Conservation (phyloP, 1,140 invertebrate species). For the Heliothis virescens region DNA sequence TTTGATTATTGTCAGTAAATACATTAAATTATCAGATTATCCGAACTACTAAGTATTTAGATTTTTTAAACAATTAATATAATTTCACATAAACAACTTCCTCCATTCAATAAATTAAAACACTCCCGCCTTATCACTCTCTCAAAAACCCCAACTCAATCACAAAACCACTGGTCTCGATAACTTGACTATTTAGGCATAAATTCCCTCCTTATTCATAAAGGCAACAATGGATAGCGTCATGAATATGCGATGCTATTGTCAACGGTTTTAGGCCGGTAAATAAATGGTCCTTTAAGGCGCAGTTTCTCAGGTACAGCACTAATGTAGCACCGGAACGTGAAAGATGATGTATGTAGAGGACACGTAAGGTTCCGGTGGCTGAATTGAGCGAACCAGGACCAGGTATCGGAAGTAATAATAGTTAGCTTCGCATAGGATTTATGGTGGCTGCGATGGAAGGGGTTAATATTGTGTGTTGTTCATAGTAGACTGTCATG, state of each 20-base stretch:
- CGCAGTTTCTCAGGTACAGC: constrained; percentile 2
- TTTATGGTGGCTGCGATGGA: neutral
- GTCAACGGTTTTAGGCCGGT: constrained; percentile 61
- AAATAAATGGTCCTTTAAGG: constrained; percentile 61
- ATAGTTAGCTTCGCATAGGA: constrained; percentile 4
- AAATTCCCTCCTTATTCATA: constrained; percentile 50
- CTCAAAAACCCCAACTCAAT: neutral
- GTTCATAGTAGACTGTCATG: too few relatives aligned
- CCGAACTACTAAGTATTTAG: too few relatives aligned
- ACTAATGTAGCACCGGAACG: constrained; percentile 6
- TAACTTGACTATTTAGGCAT: constrained; percentile 42
- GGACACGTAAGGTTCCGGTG: constrained; percentile 6
- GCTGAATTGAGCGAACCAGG: constrained; percentile 15
- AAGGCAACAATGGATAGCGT: constrained; percentile 58
- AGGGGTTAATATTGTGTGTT: too few relatives aligned
- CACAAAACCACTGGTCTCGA: neutral
- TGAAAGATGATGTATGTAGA: constrained; percentile 25
- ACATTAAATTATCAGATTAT: too few relatives aligned
- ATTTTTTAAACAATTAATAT: too few relatives aligned
- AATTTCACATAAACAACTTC: too few relatives aligned
- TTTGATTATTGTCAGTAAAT: too few relatives aligned
- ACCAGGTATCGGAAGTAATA: constrained; percentile 31
- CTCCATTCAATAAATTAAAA: too few relatives aligned
- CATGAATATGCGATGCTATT: constrained; percentile 65
- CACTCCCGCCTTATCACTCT: neutral